Base-by-base conservation (phyloP, 2,797 vertebrate species). In the Galago senegalensis region DNA sequence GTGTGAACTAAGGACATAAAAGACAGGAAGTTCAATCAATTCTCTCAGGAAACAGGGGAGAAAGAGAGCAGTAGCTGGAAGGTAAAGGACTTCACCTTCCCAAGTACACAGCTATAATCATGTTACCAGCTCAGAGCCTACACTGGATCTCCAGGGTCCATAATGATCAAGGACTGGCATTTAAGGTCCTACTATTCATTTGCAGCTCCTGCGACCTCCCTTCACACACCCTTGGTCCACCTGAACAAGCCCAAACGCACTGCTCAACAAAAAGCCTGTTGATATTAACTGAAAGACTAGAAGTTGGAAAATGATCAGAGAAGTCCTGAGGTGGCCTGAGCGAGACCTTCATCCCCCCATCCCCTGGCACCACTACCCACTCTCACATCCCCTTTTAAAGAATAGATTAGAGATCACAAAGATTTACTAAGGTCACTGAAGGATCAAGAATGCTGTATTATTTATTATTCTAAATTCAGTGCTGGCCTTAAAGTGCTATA, bases 361-460 rank as follows among this genome's bases (percentile, higher is more conserved):
- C 61, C 25, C 29, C 29, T 49, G 49, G 49, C 49, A 49, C 49
- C 49, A 49, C 63, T 3, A 3, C 37, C 37, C 37, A 34, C n/a
- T n/a, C 20, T 14, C 20, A 12, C 1, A 8, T 8, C 3, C 20
- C 14, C 31, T 92, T 63, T 61, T 17, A 17, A 49, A 37, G 85
- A 87, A 76, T 3, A 73, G 58, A 80, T 7, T 61, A 23, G 90
- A 95, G 81, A 93, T 23, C 69, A 93, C 37, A 79, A 87, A 87
- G 83, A 95, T 53, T 84, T 95, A 69, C 46, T 89, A 96, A 94
- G 60, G 56, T 94, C 73, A 92, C 56, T 76, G 73, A 79, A 77
- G 29, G 85, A 92, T 92, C 7, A 80, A 84, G 60, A 87, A 61
- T 72, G 61, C 67, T 69, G 29, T 89, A 87, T 85, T 72, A 93